These are phyloP conservation scores for Nomada flava DNA, from an alignment of 2,888 invertebrate genomes.

Conservation along the genomic window DNA sequence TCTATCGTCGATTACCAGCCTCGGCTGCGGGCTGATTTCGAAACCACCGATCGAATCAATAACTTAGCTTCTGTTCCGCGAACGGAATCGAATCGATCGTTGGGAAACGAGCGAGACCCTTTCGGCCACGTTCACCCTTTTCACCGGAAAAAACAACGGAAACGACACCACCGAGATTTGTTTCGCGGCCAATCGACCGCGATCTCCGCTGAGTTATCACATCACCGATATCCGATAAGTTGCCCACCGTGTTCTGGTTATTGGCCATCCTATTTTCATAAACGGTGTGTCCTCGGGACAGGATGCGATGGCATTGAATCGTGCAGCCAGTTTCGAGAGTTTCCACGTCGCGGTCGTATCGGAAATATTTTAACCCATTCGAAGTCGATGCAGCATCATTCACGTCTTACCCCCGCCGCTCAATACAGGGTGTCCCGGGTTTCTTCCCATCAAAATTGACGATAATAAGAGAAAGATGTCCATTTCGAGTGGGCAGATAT, in stretches of 20 bases:
- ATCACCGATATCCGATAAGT: conserved; percentile 25
- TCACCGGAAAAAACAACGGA: conserved; percentile 17
- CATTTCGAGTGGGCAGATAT: too few relatives aligned
- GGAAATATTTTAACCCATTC: conserved; percentile 11
- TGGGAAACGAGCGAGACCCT: conserved; percentile 24
- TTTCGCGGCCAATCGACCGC: conserved; percentile 44
- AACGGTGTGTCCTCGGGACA: neutral
- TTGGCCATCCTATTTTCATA: conserved; percentile 47
- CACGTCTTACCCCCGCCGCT: neutral
- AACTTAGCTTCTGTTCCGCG: conserved; percentile 46
- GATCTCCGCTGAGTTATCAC: conserved; percentile 26
- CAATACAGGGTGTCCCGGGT: too few relatives aligned
- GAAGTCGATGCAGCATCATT: too few relatives aligned
- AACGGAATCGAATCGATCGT: conserved; percentile 57
- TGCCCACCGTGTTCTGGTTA: conserved; percentile 10
- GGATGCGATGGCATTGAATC: neutral
- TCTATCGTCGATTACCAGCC: conserved; percentile 34
- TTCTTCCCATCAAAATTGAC: too few relatives aligned
- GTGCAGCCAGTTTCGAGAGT: neutral
- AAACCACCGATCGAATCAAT: conserved; percentile 48
- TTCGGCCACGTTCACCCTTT: conserved; percentile 15
- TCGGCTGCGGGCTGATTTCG: conserved; percentile 36
- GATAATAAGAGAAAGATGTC: too few relatives aligned
- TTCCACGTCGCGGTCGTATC: neutral
- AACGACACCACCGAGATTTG: conserved; percentile 27